Percentiles rank a stretch among this genome's conserved stretches.
These are phyloP conservation scores for Corythaixoides concolor DNA, from an alignment of 2,113 vertebrate genomes.

Conservation along the genomic window DNA sequence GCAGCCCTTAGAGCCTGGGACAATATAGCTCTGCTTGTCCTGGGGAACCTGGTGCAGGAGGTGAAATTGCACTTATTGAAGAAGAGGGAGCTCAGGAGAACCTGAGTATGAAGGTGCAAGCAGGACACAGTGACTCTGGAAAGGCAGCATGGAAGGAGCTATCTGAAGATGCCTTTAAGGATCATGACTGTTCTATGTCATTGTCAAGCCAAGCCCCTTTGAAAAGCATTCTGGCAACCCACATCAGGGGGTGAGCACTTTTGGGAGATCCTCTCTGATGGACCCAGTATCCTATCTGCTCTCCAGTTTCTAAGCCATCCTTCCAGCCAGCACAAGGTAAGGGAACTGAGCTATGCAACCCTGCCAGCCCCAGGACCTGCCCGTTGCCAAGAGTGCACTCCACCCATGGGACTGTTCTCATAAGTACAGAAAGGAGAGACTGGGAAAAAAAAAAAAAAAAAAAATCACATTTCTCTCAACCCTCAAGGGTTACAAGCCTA, in stretches of 20 bases:
- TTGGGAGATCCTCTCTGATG: neutral
- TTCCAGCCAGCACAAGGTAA: neutral
- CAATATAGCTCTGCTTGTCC: accelerated
- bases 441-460: neutral
- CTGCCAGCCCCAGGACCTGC: neutral
- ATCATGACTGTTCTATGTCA: neutral
- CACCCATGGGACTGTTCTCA: too few relatives aligned
- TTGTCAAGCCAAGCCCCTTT: neutral
- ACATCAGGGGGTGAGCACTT: neutral
- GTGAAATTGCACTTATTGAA: neutral
- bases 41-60: neutral
- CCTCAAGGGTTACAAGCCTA: neutral
- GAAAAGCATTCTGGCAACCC: neutral
- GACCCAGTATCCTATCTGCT: neutral
- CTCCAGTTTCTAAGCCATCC: neutral
- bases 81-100: neutral
- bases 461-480: neutral
- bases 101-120: neutral
- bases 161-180: neutral
- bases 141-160: neutral
- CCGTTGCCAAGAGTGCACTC: accelerated
- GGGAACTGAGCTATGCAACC: neutral
- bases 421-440: neutral
- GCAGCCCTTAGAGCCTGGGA: neutral
- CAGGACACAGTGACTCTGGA: neutral